Percentiles rank a stretch among this genome's conserved stretches.
phyloP scores from a whole-genome alignment of 1,140 invertebrate genomes.

The Drosophila yakuba region DNA sequence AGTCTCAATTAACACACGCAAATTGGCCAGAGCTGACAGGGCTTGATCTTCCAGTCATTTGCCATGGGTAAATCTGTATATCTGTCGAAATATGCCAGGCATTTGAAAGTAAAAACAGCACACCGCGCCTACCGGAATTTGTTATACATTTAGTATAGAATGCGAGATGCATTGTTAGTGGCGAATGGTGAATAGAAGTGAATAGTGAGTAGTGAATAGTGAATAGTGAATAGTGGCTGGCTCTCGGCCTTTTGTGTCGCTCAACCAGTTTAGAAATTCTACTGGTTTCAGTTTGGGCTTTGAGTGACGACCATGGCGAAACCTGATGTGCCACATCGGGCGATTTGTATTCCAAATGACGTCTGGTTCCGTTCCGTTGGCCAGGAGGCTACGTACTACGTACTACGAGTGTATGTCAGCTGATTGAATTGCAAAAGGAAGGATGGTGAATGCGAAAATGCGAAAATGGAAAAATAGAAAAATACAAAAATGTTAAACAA shows the following conservation, averaged over 20 bases:
- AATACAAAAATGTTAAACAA: neutral
- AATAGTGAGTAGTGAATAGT: neutral
- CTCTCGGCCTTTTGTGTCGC: constrained; percentile 56
- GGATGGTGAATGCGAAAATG: constrained; percentile 18
- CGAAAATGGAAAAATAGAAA: neutral
- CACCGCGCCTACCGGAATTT: constrained; percentile 71
- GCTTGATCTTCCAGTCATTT: neutral
- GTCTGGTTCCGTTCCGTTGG: constrained; percentile 71
- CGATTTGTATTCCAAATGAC: constrained; percentile 79
- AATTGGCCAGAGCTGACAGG: constrained; percentile 51
- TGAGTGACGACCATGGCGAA: constrained; percentile 71
- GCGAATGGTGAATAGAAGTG: neutral
- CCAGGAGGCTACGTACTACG: constrained; percentile 27
- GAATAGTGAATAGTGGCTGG: neutral
- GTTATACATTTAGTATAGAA: constrained; percentile 58
- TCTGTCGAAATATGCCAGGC: constrained; percentile 49
- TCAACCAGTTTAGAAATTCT: constrained; percentile 80
- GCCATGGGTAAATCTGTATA: neutral
- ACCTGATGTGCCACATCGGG: constrained; percentile 74
- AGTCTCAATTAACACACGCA: constrained; percentile 77
- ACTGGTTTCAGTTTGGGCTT: constrained; percentile 25
- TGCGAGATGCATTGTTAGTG: constrained; percentile 39
- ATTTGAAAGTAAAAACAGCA: constrained; percentile 77
- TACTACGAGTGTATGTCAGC: constrained; percentile 40
- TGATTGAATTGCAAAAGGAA: constrained; percentile 71